These are phyloP conservation scores for Myotis pilosus DNA, from an alignment of 2,797 vertebrate genomes.

Conservation along the genomic window DNA sequence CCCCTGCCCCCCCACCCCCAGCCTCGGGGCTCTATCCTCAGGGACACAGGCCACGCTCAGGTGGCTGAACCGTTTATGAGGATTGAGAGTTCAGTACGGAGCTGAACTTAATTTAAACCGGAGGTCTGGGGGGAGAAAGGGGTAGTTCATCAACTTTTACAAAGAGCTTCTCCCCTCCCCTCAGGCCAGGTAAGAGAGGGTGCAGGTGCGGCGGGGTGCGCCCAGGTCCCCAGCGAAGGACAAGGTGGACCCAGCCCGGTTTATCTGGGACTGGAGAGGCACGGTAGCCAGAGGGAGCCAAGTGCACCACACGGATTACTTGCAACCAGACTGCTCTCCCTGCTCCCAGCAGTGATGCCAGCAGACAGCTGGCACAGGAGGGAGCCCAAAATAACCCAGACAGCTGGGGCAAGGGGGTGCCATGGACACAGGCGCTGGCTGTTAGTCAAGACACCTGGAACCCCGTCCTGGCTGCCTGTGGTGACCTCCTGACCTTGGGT, in stretches of 20 bases:
- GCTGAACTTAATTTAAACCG: neutral
- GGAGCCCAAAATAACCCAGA: slow-evolving; percentile 72
- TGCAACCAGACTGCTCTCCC: neutral
- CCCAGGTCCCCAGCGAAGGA: neutral
- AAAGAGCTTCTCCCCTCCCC: neutral
- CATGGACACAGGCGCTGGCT: neutral
- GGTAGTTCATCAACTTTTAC: neutral
- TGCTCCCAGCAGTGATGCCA: neutral
- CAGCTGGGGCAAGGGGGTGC: slow-evolving; percentile 52
- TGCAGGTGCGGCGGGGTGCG: neutral
- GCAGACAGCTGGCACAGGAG: slow-evolving; percentile 63
- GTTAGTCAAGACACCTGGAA: slow-evolving; percentile 60
- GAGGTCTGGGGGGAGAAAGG: neutral
- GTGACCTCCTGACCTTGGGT: slow-evolving; percentile 52
- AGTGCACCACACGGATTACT: neutral
- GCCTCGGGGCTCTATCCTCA: neutral
- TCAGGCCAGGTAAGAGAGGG: rapidly evolving
- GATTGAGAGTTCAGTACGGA: rapidly evolving
- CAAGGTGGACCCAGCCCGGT: neutral
- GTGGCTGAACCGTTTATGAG: neutral
- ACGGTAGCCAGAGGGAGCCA: neutral
- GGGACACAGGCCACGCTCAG: neutral
- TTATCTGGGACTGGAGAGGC: neutral
- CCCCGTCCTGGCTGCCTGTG: neutral
- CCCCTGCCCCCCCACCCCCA: rapidly evolving